Evolutionary conservation across 1,140 invertebrate species (phyloP), one percentile per base, ranked within the genome.

Genomic region (Drosophila miranda): DNA sequence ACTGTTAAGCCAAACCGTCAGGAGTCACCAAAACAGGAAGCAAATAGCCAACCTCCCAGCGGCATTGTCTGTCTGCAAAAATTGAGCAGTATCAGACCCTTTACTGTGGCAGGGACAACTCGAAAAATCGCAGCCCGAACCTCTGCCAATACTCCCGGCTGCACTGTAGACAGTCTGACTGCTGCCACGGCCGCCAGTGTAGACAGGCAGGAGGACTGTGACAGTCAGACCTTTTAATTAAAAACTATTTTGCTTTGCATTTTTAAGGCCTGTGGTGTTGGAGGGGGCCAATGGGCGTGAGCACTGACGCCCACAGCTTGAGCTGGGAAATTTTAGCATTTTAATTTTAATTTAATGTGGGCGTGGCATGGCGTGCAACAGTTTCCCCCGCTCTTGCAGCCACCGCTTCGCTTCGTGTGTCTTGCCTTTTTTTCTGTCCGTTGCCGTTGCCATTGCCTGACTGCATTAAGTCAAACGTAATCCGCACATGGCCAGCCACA

Each of bases 161-260:
- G 16, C 58, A 78, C 46, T 83, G 78, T 71, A 55, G 53, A 54
- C 70, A 49, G 34, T 58, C 41, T 69, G 64, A 54, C 70, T 59
- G 57, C 45, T 70, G 56, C 23, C 21, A 38, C 11, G 11, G 11
- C 48, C 21, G 4, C 3, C 34, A 38, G 34, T 38, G 34, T 38
- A 38, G 34, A 38, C 34, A 38, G 34, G 11, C 34, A 13, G 11
- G 11, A 28, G 11, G 11, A 28, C 48, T 50, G 48, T n/a, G 48
- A 50, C 63, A 66, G 63, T 54, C 63, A 72, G 78, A 70, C 82
- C 74, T 87, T 86, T 86, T 86, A 86, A 86, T 86, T 86, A 86
- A 86, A 86, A 87, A 82, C 82, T 86, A 86, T 86, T 86, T 87
- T 87, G 82, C 81, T 87, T 82, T 84, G 82, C 76, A 82, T 87